A percentile compares a stretch with the other conserved stretches of the same genome.
phyloP scores from a whole-genome alignment of 2,113 vertebrate species.

The Mugil cephalus region DNA sequence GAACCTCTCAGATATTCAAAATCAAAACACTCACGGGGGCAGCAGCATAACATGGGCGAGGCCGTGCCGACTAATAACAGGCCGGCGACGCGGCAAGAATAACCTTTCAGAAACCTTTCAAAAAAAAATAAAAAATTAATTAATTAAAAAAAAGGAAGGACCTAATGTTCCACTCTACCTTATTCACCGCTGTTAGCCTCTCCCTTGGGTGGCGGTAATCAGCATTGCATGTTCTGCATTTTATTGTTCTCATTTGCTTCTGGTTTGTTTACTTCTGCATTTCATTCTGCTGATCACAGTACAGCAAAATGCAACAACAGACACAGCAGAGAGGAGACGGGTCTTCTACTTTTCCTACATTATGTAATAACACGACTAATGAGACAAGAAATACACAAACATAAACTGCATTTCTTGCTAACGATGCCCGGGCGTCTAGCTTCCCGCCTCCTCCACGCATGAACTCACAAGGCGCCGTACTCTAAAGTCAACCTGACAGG shows the following conservation, averaged over 20 bases:
- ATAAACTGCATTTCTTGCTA: conserved; percentile 23
- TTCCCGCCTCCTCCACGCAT: conserved; percentile 6
- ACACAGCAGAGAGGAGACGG: neutral
- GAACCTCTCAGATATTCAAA: conserved; percentile 10
- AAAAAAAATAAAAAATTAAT: neutral
- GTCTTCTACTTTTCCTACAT: neutral
- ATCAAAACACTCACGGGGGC: neutral
- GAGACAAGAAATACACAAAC: conserved; percentile 1
- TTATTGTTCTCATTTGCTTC: conserved; percentile 40
- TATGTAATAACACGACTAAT: neutral
- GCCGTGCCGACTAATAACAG: conserved; percentile 49
- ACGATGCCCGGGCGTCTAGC: neutral
- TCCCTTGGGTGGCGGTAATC: conserved; percentile 15
- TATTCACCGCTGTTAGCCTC: conserved; percentile 21
- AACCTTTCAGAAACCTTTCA: conserved; percentile 33
- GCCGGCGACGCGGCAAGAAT: conserved; percentile 27
- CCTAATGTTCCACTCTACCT: conserved; percentile 36
- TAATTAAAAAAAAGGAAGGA: neutral
- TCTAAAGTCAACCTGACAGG: neutral
- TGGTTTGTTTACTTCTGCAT: conserved; percentile 31
- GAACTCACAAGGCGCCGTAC: neutral
- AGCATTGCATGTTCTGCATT: conserved; percentile 26
- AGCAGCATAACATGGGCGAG: conserved; percentile 44
- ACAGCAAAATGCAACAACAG: neutral
- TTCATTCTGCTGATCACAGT: neutral